A percentile compares a stretch with the other conserved stretches of the same genome.
phyloP scores from a whole-genome alignment of 2,797 vertebrate genomes.

The Pangasius krempfi region DNA sequence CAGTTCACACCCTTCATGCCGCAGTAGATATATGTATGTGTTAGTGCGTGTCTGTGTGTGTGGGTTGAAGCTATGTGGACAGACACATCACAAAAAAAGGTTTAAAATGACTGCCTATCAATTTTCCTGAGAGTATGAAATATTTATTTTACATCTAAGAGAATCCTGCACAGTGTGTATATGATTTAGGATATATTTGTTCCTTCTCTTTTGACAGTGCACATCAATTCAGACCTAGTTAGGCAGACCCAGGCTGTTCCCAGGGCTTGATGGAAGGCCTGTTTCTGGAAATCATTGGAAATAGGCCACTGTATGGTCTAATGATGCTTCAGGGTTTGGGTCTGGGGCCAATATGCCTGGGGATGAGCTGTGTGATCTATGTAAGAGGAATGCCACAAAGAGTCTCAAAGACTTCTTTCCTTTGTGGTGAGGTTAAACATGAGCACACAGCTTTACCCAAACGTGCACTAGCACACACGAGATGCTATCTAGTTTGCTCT shows the following conservation, averaged over 20 bases:
- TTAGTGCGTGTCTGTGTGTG: neutral
- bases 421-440: slow-evolving; percentile 28
- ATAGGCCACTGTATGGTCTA: slow-evolving; percentile 42
- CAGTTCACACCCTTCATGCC: slow-evolving; percentile 63
- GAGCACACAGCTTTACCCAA: slow-evolving; percentile 4
- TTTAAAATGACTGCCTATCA: slow-evolving; percentile 3
- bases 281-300: slow-evolving; percentile 46
- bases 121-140: slow-evolving; percentile 1
- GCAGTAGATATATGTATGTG: slow-evolving; percentile 19
- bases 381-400: slow-evolving; percentile 30
- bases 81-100: neutral
- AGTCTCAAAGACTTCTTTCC: slow-evolving; percentile 16
- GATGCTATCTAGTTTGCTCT: neutral
- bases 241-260: slow-evolving; percentile 38
- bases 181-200: slow-evolving; percentile 37
- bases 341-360: slow-evolving; percentile 37
- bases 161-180: slow-evolving; percentile 16
- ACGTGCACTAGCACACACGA: neutral
- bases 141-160: slow-evolving; percentile 29
- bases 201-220: slow-evolving; percentile 24
- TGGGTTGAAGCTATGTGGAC: slow-evolving; percentile 7
- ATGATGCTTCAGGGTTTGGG: slow-evolving; percentile 50
- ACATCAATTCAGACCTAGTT: slow-evolving; percentile 43
- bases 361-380: slow-evolving; percentile 51
- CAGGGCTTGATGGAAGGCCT: slow-evolving; percentile 43